Evolutionary conservation across 2,113 vertebrate species (phyloP).

Genomic region (Pao palembangensis): DNA sequence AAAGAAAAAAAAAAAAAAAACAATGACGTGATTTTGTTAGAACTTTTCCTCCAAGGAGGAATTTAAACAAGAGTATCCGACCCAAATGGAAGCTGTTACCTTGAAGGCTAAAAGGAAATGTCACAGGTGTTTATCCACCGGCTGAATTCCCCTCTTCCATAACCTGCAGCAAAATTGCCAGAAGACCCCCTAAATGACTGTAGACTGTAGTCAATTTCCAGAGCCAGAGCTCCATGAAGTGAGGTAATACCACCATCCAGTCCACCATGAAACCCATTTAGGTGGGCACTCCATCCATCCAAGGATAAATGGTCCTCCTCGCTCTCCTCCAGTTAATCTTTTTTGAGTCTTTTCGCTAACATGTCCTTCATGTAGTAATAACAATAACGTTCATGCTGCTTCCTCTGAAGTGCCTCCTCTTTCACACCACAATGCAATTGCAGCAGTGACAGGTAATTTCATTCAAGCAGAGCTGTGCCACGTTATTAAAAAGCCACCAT

Average conservation of each 20-base stretch:
- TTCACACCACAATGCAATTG: constrained; percentile 17
- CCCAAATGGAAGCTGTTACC: constrained; percentile 35
- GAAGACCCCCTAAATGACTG: constrained; percentile 63
- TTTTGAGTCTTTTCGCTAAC: constrained; percentile 31
- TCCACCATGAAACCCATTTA: constrained; percentile 56
- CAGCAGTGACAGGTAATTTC: constrained; percentile 40
- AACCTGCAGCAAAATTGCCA: constrained; percentile 62
- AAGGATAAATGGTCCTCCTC: constrained; percentile 39
- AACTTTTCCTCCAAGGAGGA: background rate
- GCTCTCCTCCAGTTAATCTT: constrained; percentile 39
- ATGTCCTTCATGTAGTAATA: constrained; percentile 26
- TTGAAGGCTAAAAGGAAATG: constrained; percentile 61
- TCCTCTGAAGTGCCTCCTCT: constrained; percentile 1
- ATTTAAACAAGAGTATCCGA: background rate
- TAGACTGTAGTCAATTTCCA: constrained; percentile 68
- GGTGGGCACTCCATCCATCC: constrained; percentile 40
- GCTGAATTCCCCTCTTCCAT: constrained; percentile 62
- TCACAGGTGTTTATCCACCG: constrained; percentile 67
- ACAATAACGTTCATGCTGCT: constrained; percentile 20
- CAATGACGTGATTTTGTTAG: too few relatives aligned
- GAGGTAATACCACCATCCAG: constrained; percentile 51
- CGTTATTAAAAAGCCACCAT: constrained; percentile 13
- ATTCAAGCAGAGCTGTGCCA: constrained; percentile 12
- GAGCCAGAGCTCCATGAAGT: constrained; percentile 64
- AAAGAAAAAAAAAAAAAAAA: too few relatives aligned